Evolutionary conservation across 2,888 invertebrate species (phyloP).

Genomic region (Synanthedon andrenaeformis): DNA sequence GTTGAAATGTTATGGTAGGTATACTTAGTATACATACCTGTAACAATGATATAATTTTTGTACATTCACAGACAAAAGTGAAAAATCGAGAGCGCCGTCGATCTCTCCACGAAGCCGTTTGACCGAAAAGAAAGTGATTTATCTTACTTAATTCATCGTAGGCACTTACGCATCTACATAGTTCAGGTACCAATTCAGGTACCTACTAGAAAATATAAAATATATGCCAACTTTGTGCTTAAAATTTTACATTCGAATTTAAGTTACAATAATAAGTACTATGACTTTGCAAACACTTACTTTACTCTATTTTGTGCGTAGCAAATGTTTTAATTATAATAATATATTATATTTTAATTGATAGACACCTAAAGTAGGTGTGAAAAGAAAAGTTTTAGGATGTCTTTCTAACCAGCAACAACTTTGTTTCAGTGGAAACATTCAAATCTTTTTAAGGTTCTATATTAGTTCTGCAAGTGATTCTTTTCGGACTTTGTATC

Average conservation of each 20-base stretch:
- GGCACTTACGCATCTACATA: constrained; percentile 12
- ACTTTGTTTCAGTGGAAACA: no score
- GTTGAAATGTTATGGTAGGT: neutral
- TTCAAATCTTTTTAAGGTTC: no score
- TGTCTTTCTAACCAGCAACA: no score
- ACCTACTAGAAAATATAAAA: no score
- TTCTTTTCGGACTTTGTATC: no score
- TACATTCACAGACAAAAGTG: constrained; percentile 21
- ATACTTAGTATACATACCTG: neutral
- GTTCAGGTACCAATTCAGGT: constrained; percentile 13
- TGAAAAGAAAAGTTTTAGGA: no score
- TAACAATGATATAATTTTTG: constrained; percentile 5
- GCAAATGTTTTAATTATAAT: no score
- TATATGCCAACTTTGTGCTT: constrained; percentile 24
- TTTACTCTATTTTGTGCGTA: neutral
- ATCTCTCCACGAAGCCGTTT: constrained; percentile 10
- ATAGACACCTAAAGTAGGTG: no score
- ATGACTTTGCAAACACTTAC: constrained; percentile 6
- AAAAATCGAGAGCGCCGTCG: constrained; percentile 32
- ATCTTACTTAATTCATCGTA: constrained; percentile 32
- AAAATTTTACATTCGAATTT: no score
- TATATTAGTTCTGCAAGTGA: no score
- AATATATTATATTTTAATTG: no score
- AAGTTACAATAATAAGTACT: constrained; percentile 9
- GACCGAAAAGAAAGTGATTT: constrained; percentile 49